Percentiles rank a stretch among this genome's conserved stretches.
Conservation (phyloP, 2,797 vertebrate genomes). For the Falco columbarius region DNA sequence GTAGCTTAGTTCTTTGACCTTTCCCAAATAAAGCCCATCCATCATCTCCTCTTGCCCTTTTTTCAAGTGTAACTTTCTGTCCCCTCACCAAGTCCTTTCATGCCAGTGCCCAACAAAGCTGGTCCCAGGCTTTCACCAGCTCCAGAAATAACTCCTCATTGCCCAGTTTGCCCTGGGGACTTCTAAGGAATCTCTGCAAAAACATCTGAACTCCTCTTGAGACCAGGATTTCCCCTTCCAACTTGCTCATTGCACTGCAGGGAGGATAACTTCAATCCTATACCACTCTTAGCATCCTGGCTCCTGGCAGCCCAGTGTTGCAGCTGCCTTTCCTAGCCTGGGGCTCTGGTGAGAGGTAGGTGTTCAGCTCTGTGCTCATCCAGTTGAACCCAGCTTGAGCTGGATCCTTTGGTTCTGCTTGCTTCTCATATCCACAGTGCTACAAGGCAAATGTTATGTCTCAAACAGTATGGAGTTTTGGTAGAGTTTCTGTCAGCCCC, state of each 20-base stretch:
- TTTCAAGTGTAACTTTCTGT: neutral
- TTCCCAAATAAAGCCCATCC: neutral
- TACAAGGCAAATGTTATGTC: neutral
- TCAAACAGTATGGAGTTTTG: neutral
- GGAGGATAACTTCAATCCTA: neutral
- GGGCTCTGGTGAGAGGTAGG: neutral
- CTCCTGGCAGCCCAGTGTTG: accelerated
- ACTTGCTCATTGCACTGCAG: neutral
- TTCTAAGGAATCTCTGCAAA: neutral
- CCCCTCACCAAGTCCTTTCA: neutral
- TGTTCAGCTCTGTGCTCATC: neutral
- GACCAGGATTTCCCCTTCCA: neutral
- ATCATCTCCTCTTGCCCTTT: neutral
- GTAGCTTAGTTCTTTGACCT: neutral
- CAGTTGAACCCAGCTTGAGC: neutral
- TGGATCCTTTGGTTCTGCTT: neutral
- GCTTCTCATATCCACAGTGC: accelerated
- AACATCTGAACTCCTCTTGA: neutral
- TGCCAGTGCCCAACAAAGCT: neutral
- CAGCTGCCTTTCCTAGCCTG: neutral
- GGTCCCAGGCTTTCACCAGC: neutral
- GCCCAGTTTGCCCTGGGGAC: neutral
- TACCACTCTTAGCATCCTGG: neutral
- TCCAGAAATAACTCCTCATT: neutral
- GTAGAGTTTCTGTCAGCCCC: neutral